Evolutionary conservation across 92 coral and sea anemone species (phyloP).

Genomic region (Muricea muricata): DNA sequence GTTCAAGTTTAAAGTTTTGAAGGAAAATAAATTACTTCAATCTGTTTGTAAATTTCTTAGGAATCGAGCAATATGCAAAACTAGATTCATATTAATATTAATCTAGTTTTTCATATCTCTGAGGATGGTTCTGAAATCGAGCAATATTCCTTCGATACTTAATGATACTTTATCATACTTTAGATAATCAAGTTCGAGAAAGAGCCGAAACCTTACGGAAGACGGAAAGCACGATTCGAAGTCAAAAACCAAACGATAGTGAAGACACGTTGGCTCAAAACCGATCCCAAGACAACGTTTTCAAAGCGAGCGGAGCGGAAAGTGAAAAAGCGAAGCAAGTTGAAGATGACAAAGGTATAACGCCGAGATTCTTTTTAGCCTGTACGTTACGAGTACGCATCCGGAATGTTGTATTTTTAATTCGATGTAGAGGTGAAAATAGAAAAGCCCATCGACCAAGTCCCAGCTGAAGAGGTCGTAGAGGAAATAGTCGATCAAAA

Average conservation of each 20-base stretch:
- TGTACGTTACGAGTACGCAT: too few species aligned
- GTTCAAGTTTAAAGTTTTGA: too few species aligned
- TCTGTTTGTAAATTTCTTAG: too few species aligned
- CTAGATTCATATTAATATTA: too few species aligned
- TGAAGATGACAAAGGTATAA: constrained; percentile 81
- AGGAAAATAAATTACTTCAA: too few species aligned
- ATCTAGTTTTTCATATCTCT: too few species aligned
- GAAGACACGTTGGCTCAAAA: background rate
- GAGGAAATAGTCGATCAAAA: constrained; percentile 18
- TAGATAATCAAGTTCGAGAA: background rate
- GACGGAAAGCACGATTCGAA: background rate
- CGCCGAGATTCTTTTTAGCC: too few species aligned
- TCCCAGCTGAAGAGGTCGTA: constrained; percentile 39
- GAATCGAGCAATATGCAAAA: too few species aligned
- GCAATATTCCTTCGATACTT: too few species aligned
- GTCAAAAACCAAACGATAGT: background rate
- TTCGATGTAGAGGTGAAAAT: constrained; percentile 79
- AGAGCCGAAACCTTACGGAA: background rate
- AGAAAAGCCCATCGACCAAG: constrained; percentile 89
- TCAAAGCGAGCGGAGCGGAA: constrained; percentile 80
- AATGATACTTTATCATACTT: background rate
- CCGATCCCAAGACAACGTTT: constrained; percentile 66
- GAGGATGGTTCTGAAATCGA: too few species aligned
- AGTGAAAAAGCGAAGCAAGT: constrained; percentile 73
- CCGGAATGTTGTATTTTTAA: too few species aligned